phyloP scores from a whole-genome alignment of 2,113 vertebrate genomes.

The Xenopus tropicalis region UCB_Xtro_10.0 CM004448.2:80979501-80980000 shows the following conservation, averaged over 20 bases:
- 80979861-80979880: no score
- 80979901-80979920: no score
- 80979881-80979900: no score
- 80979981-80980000: no score
- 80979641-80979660: slow-evolving; percentile 55
- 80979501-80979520: slow-evolving; percentile 48
- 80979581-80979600: slow-evolving; percentile 57
- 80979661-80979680: slow-evolving; percentile 59
- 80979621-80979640: slow-evolving; percentile 50
- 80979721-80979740: slow-evolving; percentile 48
- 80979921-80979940: no score
- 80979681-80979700: slow-evolving; percentile 47
- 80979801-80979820: slow-evolving; percentile 59
- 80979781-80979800: slow-evolving; percentile 55
- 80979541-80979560: slow-evolving; percentile 44
- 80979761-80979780: slow-evolving; percentile 6
- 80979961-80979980: no score
- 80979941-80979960: no score
- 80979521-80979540: slow-evolving; percentile 42
- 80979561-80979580: slow-evolving; percentile 49
- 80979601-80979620: slow-evolving; percentile 46
- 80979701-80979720: slow-evolving; percentile 48
- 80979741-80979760: slow-evolving; percentile 42
- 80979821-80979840: slow-evolving; percentile 72
- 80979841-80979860: slow-evolving; percentile 62